Evolutionary conservation across 2,113 vertebrate species (phyloP).

Genomic region (Syngnathus typhle): DNA sequence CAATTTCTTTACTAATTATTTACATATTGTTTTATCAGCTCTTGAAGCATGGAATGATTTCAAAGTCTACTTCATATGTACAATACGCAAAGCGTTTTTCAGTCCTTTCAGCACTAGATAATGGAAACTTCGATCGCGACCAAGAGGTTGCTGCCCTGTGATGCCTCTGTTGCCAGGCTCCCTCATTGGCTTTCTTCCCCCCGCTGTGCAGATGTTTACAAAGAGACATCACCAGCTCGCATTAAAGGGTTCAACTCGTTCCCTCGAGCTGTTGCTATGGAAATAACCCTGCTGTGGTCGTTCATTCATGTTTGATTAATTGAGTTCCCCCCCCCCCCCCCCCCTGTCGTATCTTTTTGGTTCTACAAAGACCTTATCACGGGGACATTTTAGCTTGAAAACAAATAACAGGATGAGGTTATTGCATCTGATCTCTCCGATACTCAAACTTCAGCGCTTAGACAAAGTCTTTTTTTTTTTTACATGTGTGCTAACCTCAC

Average conservation of each 20-base stretch:
- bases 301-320: slow-evolving; percentile 75
- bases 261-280: slow-evolving; percentile 73
- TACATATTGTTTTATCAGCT: slow-evolving; percentile 19
- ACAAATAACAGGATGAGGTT: slow-evolving; percentile 45
- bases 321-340: no score
- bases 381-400: slow-evolving; percentile 58
- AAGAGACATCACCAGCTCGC: slow-evolving; percentile 69
- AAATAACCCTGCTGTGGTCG: slow-evolving; percentile 67
- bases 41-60: slow-evolving; percentile 4
- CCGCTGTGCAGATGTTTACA: slow-evolving; percentile 68
- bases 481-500: slow-evolving; percentile 22
- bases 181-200: slow-evolving; percentile 58
- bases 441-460: slow-evolving; percentile 3
- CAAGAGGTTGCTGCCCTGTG: slow-evolving; percentile 65
- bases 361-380: slow-evolving; percentile 57
- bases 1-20: slow-evolving; percentile 18
- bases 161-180: slow-evolving; percentile 67
- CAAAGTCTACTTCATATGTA: slow-evolving; percentile 31
- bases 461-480: slow-evolving; percentile 12
- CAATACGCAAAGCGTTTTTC: slow-evolving; percentile 48
- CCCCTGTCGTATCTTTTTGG: slow-evolving; percentile 42
- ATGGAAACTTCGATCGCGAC: slow-evolving; percentile 67
- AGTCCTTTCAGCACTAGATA: slow-evolving; percentile 54
- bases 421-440: slow-evolving; percentile 27
- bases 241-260: slow-evolving; percentile 70